Conservation (phyloP, 2,888 invertebrate genomes). For the Aphodius granarius region DNA sequence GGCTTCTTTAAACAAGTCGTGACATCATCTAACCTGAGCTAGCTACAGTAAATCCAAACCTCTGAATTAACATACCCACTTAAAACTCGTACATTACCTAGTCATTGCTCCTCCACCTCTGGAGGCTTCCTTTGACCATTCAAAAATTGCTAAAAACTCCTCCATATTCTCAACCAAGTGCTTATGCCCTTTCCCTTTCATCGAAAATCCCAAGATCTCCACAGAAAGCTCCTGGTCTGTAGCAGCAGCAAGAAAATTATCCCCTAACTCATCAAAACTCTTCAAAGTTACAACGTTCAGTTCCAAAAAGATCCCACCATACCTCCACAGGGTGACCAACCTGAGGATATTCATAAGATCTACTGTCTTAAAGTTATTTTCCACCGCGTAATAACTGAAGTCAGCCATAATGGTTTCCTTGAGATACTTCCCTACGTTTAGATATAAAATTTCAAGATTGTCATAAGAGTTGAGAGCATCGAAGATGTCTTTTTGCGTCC, state of each 20-base stretch:
- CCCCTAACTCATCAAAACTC: slow-evolving; percentile 57
- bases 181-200: neutral
- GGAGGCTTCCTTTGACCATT: neutral
- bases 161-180: neutral
- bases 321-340: slow-evolving; percentile 71
- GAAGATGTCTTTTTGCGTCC: slow-evolving; percentile 46
- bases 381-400: slow-evolving; percentile 56
- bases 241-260: slow-evolving; percentile 65
- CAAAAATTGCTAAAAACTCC: neutral
- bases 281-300: slow-evolving; percentile 71
- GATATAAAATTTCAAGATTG: slow-evolving; percentile 58
- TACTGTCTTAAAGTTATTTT: slow-evolving; percentile 64
- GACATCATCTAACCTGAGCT: too few relatives aligned
- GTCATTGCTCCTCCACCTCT: neutral
- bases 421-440: slow-evolving; percentile 58
- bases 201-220: neutral
- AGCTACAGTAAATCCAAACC: too few relatives aligned
- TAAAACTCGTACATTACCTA: too few relatives aligned
- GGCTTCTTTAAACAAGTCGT: too few relatives aligned
- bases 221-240: neutral
- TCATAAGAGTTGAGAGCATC: slow-evolving; percentile 51
- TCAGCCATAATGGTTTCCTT: slow-evolving; percentile 56
- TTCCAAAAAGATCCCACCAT: slow-evolving; percentile 77
- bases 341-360: slow-evolving; percentile 59
- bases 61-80: too few relatives aligned